A percentile compares a stretch with the other conserved stretches of the same genome.
These are phyloP conservation scores for Ailuropoda melanoleuca DNA, from an alignment of 2,113 vertebrate genomes.

Conservation along the genomic window DNA sequence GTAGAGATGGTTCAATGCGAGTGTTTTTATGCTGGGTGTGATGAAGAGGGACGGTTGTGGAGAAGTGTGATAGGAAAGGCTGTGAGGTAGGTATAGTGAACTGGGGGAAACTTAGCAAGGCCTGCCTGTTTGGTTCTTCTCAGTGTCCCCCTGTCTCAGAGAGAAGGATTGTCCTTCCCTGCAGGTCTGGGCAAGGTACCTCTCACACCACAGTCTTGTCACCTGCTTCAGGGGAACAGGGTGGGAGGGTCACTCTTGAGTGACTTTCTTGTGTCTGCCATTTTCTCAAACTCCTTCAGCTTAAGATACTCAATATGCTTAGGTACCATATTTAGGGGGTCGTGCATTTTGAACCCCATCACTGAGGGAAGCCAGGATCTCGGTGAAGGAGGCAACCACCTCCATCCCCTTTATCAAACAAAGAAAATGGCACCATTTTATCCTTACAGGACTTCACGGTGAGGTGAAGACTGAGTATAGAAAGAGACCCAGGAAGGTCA, in stretches of 20 bases:
- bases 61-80: background rate
- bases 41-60: background rate
- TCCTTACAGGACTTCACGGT: background rate
- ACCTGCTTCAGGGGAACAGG: background rate
- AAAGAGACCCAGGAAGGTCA: background rate
- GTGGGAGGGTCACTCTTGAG: background rate
- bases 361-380: background rate
- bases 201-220: background rate
- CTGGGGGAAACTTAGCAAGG: background rate
- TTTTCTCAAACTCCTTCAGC: background rate
- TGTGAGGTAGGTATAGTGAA: background rate
- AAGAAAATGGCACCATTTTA: background rate
- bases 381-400: background rate
- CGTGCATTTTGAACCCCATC: background rate
- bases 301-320: background rate
- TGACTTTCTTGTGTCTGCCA: background rate
- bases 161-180: background rate
- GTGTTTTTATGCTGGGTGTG: background rate
- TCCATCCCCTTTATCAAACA: background rate
- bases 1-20: background rate
- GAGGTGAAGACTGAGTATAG: background rate
- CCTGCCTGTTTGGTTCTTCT: too few species aligned
- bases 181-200: background rate
- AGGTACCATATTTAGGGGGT: background rate
- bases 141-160: background rate